Evolutionary conservation across 1,140 invertebrate species (phyloP), one percentile per base, ranked within the genome.

Genomic region (Euwallacea fornicatus): DNA sequence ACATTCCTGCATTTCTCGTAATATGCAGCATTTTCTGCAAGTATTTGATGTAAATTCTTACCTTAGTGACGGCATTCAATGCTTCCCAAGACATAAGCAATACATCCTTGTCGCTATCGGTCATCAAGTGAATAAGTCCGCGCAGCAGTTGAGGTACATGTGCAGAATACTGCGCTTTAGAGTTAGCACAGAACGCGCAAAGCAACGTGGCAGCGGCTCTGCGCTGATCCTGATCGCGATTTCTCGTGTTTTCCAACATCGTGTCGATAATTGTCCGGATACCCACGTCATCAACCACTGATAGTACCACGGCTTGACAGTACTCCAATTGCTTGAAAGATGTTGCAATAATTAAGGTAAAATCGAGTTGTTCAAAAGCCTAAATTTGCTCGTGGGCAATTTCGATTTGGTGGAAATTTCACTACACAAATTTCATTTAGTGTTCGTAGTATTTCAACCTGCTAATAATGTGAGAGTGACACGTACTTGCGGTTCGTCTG

Each of bases 251-350:
- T 72, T 94, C 90, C 80, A 98, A 87, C n/a, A 98, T 83, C 71
- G 94, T 93, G 81, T 97, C 94, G 83, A 98, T 91, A 7, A 98
- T 91, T 54, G 91, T 90, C 60, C 94, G 85, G 0, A 97, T 90
- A 21, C 95, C 96, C 54, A 89, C 87, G 78, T 97, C 93, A 78
- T 97, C 93, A 0, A 87, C 87, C 3, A 97, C 91, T 0, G 97
- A 96, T 70, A 98, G 82, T 58, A 99, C 89, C 7, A 99, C 96
- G 50, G 91, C 88, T 80, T 96, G 91, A 81, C 97, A 98, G 81
- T 98, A 95, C 76, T 94, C 93, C n/a, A 97, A 81, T 83, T 97
- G 88, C 84, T 89, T 73, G 4, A 72, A 74, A 10, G 4, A 33
- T 4, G 21, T 33, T 33, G 21, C 21, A 33, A 33, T 33, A 33